A percentile compares a stretch with the other conserved stretches of the same genome.
Conservation (phyloP, 2,888 invertebrate genomes). For the Oasisia sp. region DNA sequence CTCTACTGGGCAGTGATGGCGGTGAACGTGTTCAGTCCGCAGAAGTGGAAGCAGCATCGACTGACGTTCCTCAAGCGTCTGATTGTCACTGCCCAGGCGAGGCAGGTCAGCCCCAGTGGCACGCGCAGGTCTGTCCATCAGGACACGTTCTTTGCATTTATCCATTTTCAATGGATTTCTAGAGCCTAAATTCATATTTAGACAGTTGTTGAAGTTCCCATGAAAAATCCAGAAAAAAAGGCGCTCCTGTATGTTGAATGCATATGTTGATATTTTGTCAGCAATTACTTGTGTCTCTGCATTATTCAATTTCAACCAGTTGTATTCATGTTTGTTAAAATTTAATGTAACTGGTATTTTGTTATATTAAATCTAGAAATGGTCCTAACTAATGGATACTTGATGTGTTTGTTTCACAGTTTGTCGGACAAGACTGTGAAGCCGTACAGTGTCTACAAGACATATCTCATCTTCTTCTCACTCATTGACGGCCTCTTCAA, state of each 20-base stretch:
- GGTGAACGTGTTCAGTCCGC: slow-evolving; percentile 80
- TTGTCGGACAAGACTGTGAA: slow-evolving; percentile 57
- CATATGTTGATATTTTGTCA: too few species aligned
- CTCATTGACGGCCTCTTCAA: slow-evolving; percentile 86
- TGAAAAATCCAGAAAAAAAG: too few species aligned
- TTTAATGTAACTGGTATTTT: too few species aligned
- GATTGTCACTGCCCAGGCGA: slow-evolving; percentile 81
- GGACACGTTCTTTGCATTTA: background rate
- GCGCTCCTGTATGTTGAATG: too few species aligned
- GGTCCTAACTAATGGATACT: too few species aligned
- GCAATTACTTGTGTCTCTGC: too few species aligned
- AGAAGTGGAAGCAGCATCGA: slow-evolving; percentile 79
- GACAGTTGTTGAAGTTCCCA: too few species aligned
- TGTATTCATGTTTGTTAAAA: too few species aligned
- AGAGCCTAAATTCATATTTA: background rate
- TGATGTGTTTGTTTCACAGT: slow-evolving; percentile 43
- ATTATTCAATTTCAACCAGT: too few species aligned
- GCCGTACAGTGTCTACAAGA: slow-evolving; percentile 85
- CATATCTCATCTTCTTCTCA: slow-evolving; percentile 85
- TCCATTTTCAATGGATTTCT: too few species aligned
- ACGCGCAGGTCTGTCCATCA: slow-evolving; percentile 32
- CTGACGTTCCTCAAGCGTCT: slow-evolving; percentile 81
- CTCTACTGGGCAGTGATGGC: slow-evolving; percentile 88
- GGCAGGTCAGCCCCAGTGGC: slow-evolving; percentile 76
- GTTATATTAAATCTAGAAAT: too few species aligned